Base-by-base conservation (phyloP, 2,797 vertebrate species). In the Mormyrus hasselquistii region DNA sequence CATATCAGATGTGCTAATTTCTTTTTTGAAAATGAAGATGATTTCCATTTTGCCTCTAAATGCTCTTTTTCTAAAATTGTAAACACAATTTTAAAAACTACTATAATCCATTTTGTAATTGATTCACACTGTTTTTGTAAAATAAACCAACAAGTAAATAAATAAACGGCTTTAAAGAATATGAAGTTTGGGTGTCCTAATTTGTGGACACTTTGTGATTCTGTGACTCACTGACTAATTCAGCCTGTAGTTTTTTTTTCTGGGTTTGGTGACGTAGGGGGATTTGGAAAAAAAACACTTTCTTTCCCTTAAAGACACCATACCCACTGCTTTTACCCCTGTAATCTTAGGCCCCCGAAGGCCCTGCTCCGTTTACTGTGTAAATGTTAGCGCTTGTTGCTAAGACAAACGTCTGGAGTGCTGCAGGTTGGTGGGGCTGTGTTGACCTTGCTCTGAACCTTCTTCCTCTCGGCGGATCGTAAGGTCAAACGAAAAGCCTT, bases 351-450 rank as follows among this genome's bases (percentile, higher is more conserved):
- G 7, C 34, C 38, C 38, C 38, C 19, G 19, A 44, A 79, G 73
- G 73, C 73, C 73, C 14, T 19, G 34, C 41, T 79, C 38, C 6
- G 38, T 79, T 79, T 79, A 79, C 73, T 79, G 73, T 44, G 73
- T n/a, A 79, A 79, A 79, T 79, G 73, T 79, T 79, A 79, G 73
- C 38, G 41, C n/a, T 41, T 79, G 73, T 79, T n/a, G 41, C 41
- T 47, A 79, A 79, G 38, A 79, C 73, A 79, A 79, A 44, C 16
- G 19, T 79, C 73, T 79, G 34, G 73, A 47, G 73, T 4, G 41
- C 73, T 19, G 38, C 38, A 47, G 73, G 73, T n/a, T 44, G 0
- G 16, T 47, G 16, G 38, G 73, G 38, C 9, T 79, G 65, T n/a
- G 73, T 44, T 79, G 41, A 47, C 34, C 73, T 79, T 79, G 73